Conservation (phyloP, 2,113 vertebrate genomes). For the Coregonus clupeaformis region DNA sequence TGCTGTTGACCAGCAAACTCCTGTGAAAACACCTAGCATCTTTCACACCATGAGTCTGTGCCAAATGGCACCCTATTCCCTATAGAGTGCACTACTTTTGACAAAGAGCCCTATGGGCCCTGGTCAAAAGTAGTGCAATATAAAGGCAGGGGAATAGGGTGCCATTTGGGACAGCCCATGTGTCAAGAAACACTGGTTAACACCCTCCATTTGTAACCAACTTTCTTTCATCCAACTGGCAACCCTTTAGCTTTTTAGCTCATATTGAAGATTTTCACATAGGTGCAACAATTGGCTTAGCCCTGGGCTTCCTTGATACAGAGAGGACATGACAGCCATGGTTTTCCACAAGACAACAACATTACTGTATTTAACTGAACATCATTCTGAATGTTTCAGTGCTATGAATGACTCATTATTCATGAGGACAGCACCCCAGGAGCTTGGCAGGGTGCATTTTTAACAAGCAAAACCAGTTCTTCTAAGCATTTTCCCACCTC, state of each 20-base stretch:
- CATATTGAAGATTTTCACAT: not conserved
- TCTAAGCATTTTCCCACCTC: not conserved
- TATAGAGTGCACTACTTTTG: too few relatives aligned
- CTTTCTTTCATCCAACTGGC: not conserved
- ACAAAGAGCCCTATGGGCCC: too few relatives aligned
- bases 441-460: too few relatives aligned
- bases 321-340: not conserved
- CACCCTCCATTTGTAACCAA: not conserved
- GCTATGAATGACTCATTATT: too few relatives aligned
- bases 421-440: not conserved
- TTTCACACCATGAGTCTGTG: not conserved
- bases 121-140: too few relatives aligned
- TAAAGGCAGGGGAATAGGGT: too few relatives aligned
- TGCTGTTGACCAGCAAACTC: slow-evolving; percentile 2
- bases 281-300: not conserved
- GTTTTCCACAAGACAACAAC: not conserved
- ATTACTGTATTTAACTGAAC: not conserved
- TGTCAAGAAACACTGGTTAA: not conserved
- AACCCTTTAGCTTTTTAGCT: not conserved
- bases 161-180: too few relatives aligned
- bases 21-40: not conserved
- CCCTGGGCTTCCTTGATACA: not conserved
- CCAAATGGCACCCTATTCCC: too few relatives aligned
- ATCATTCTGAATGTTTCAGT: too few relatives aligned
- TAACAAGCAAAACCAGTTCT: not conserved